Evolutionary conservation across 1,140 invertebrate genomes (phyloP).

Genomic region (Teleopsis dalmanni): DNA sequence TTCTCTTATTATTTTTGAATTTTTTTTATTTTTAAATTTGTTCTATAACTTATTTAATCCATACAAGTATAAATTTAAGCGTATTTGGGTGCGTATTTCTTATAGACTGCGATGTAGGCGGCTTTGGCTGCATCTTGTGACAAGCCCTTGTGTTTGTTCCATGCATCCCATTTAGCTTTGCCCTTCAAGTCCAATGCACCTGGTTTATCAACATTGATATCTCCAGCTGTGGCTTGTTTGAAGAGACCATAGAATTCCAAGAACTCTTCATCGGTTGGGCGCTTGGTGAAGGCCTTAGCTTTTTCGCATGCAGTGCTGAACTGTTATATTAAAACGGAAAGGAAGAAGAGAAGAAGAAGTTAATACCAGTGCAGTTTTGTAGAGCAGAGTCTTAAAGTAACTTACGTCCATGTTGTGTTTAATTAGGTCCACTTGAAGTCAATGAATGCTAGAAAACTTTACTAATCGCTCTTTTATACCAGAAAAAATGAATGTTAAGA

Average conservation of each 20-base stretch:
- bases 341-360: not conserved
- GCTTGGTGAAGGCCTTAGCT: conserved; percentile 69
- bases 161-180: conserved; percentile 96
- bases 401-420: conserved; percentile 31
- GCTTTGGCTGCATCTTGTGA: conserved; percentile 72
- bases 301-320: conserved; percentile 71
- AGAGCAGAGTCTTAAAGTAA: conserved; percentile 8
- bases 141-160: conserved; percentile 74
- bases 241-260: conserved; percentile 78
- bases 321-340: conserved; percentile 26
- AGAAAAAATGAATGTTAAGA: no score
- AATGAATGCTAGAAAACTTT: no score
- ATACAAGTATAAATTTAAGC: no score
- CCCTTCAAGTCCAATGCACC: conserved; percentile 77
- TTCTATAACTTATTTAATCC: no score
- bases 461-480: no score
- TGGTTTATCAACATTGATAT: conserved; percentile 48
- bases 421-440: no score
- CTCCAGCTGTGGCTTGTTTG: conserved; percentile 78
- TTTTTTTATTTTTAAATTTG: no score
- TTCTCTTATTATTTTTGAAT: no score
- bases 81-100: conserved; percentile 51
- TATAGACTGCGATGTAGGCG: conserved; percentile 72
- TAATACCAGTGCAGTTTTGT: not conserved
- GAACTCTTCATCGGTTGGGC: conserved; percentile 75